phyloP scores from a whole-genome alignment of 2,113 vertebrate species.

The Edolisoma coerulescens region DNA sequence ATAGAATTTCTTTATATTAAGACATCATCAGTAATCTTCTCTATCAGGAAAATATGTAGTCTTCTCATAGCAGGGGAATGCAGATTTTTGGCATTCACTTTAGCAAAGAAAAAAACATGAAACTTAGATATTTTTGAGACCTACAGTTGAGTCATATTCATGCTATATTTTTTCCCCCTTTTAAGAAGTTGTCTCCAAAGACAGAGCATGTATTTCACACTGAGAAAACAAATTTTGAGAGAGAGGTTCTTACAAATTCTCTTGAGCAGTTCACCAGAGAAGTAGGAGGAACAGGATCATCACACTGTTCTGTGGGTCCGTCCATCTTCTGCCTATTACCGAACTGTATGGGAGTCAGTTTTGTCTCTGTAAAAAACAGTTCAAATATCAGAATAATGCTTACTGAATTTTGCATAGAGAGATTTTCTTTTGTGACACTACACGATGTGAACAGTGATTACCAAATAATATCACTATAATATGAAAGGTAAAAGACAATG shows the following conservation, averaged over 20 bases:
- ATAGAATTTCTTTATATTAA: background rate
- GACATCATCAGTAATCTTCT: background rate
- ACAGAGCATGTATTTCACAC: background rate
- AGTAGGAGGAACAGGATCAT: slow-evolving; percentile 52
- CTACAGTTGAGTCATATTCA: background rate
- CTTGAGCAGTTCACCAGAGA: slow-evolving; percentile 46
- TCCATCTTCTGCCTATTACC: slow-evolving; percentile 82
- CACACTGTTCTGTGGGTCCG: slow-evolving; percentile 79
- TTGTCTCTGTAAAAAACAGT: slow-evolving; percentile 3
- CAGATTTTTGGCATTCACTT: background rate
- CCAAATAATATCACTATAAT: background rate
- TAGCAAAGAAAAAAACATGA: background rate
- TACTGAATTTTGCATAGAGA: background rate
- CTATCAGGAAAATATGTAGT: background rate
- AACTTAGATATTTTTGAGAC: background rate
- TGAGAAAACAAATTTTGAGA: background rate
- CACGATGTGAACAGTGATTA: background rate
- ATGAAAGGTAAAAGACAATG: background rate
- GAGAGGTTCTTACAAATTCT: slow-evolving; percentile 61
- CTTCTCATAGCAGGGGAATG: background rate
- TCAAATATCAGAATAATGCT: background rate
- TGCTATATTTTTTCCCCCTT: background rate
- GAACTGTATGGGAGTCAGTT: slow-evolving; percentile 68
- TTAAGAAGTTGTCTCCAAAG: background rate
- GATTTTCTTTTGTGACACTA: background rate